Conservation (phyloP, 1,140 invertebrate species). For the Piezodorus guildinii region DNA sequence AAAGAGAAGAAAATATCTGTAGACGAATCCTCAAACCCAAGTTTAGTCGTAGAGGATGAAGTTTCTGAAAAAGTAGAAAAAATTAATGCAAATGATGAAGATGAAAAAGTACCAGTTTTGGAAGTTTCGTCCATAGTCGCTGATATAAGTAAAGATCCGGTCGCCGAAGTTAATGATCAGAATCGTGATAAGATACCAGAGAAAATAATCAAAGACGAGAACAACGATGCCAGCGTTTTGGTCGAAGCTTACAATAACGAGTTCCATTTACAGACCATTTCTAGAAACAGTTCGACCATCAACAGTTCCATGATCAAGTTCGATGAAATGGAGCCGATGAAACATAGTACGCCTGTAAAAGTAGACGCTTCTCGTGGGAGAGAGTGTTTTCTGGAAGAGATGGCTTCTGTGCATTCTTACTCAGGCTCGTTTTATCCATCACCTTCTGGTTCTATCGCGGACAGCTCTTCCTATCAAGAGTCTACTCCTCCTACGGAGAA, state of each 20-base stretch:
- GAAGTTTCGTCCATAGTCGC: neutral
- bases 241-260: neutral
- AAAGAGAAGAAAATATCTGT: conserved; percentile 1
- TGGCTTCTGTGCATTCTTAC: neutral
- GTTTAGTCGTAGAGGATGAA: neutral
- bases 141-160: neutral
- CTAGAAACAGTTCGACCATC: neutral
- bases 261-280: neutral
- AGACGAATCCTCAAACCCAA: neutral
- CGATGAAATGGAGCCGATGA: neutral
- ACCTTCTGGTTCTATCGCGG: neutral
- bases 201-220: neutral
- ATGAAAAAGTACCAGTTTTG: neutral
- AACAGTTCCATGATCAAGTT: neutral
- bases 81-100: neutral
- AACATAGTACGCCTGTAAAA: neutral
- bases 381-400: neutral
- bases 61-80: neutral
- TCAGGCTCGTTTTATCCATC: neutral
- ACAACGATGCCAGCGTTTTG: neutral
- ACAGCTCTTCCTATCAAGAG: conserved; percentile 7
- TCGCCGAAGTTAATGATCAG: neutral
- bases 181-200: neutral
- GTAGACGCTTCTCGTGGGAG: neutral
- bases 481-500: conserved; percentile 21